These are phyloP conservation scores for Acromyrmex heyeri DNA, from an alignment of 1,140 invertebrate species.

Conservation along the genomic window DNA sequence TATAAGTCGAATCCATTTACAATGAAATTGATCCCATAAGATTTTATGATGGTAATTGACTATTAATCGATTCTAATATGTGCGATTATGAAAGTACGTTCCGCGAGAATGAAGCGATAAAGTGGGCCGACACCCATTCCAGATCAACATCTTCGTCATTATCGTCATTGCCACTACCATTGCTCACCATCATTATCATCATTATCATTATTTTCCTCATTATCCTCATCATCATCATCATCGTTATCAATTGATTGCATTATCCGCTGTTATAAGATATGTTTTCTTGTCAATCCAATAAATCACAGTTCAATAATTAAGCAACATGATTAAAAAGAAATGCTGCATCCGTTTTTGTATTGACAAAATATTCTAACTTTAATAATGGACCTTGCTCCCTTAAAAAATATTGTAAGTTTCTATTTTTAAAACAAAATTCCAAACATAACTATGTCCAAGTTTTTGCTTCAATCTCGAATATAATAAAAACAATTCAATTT, in stretches of 20 bases:
- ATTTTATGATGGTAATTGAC: slow-evolving; percentile 74
- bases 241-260: slow-evolving; percentile 38
- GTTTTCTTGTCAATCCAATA: neutral
- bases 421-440: neutral
- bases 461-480: neutral
- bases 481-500: neutral
- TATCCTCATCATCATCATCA: slow-evolving; percentile 36
- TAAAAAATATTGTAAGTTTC: neutral
- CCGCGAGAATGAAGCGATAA: slow-evolving; percentile 77
- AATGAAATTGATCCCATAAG: slow-evolving; percentile 52
- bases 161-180: slow-evolving; percentile 39
- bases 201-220: slow-evolving; percentile 44
- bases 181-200: slow-evolving; percentile 43
- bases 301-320: slow-evolving; percentile 45
- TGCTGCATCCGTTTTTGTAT: neutral
- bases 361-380: slow-evolving; percentile 1
- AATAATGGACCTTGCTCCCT: neutral
- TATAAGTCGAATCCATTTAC: slow-evolving; percentile 10
- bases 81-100: slow-evolving; percentile 48
- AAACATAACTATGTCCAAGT: neutral
- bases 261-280: neutral
- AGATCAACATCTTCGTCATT: slow-evolving; percentile 62
- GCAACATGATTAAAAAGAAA: neutral
- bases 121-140: slow-evolving; percentile 54
- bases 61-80: slow-evolving; percentile 76